A percentile compares a stretch with the other conserved stretches of the same genome.
phyloP scores from a whole-genome alignment of 2,113 vertebrate species.

The Perccottus glenii region DNA sequence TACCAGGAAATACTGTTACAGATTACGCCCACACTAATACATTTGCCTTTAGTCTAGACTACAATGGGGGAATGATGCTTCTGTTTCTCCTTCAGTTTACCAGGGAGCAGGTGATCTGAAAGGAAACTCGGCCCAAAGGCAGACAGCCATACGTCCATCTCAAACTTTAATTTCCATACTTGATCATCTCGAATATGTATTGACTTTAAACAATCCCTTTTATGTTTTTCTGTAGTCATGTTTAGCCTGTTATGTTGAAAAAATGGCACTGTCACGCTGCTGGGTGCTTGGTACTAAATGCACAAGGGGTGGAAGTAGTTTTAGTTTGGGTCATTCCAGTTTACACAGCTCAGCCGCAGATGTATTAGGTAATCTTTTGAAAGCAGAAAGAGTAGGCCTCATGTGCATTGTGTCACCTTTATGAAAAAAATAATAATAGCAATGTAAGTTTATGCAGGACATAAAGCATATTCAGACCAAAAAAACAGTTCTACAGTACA shows the following conservation, averaged over 20 bases:
- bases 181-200: conserved; percentile 55
- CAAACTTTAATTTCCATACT: conserved; percentile 35
- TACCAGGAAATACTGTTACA: too few species aligned
- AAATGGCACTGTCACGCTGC: conserved; percentile 28
- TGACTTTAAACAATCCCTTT: conserved; percentile 78
- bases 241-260: conserved; percentile 65
- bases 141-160: too few species aligned
- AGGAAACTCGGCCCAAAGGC: conserved; percentile 22
- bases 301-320: conserved; percentile 6
- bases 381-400: too few species aligned
- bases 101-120: conserved; percentile 39
- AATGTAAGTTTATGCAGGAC: background rate
- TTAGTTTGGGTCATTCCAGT: conserved; percentile 51
- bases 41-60: background rate
- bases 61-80: background rate
- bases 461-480: background rate
- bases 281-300: conserved; percentile 32
- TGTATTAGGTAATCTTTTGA: background rate
- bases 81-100: background rate
- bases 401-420: conserved; percentile 8
- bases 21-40: too few species aligned
- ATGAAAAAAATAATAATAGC: background rate
- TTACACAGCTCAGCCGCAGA: background rate
- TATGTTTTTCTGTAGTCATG: conserved; percentile 77
- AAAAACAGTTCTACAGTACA: background rate